These are phyloP conservation scores for Thrips palmi DNA, from an alignment of 1,140 invertebrate species.

Conservation along the genomic window DNA sequence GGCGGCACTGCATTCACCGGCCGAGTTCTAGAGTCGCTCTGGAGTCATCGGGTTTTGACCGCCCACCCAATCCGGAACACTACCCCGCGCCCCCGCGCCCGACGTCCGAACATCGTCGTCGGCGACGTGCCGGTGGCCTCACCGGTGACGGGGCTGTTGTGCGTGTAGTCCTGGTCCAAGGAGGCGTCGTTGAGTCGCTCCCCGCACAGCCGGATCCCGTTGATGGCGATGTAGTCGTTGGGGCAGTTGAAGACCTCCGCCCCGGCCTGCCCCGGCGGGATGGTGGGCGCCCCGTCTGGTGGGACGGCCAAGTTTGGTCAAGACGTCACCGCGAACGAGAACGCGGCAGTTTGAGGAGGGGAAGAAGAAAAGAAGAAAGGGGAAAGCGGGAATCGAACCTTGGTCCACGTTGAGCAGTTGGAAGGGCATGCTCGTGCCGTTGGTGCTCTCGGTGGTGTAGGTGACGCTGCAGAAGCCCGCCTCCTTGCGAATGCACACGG, in stretches of 20 bases:
- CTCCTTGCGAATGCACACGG: constrained; percentile 46
- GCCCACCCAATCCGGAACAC: too few relatives aligned
- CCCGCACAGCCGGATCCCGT: constrained; percentile 46
- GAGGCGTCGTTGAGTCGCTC: constrained; percentile 51
- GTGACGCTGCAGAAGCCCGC: constrained; percentile 41
- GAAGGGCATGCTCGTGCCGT: constrained; percentile 31
- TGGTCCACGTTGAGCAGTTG: constrained; percentile 43
- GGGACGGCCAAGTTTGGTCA: too few relatives aligned
- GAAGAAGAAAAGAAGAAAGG: not conserved
- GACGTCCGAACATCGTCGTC: not conserved
- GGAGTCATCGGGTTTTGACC: too few relatives aligned
- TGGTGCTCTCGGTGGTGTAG: constrained; percentile 31
- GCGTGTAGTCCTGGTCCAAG: constrained; percentile 34
- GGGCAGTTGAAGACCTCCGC: constrained; percentile 52
- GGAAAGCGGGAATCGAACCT: constrained; percentile 19
- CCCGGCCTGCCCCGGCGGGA: constrained; percentile 44
- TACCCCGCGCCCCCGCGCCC: not conserved
- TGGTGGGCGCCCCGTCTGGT: constrained; percentile 33
- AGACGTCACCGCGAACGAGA: constrained; percentile 11
- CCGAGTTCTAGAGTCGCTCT: too few relatives aligned
- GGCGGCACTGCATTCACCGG: too few relatives aligned
- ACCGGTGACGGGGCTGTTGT: constrained; percentile 46
- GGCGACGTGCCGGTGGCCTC: constrained; percentile 11
- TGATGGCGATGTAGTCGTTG: constrained; percentile 45
- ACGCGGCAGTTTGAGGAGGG: not conserved